These are phyloP conservation scores for Drosophila austrosaltans DNA, from an alignment of 2,888 invertebrate genomes.

Conservation along the genomic window DNA sequence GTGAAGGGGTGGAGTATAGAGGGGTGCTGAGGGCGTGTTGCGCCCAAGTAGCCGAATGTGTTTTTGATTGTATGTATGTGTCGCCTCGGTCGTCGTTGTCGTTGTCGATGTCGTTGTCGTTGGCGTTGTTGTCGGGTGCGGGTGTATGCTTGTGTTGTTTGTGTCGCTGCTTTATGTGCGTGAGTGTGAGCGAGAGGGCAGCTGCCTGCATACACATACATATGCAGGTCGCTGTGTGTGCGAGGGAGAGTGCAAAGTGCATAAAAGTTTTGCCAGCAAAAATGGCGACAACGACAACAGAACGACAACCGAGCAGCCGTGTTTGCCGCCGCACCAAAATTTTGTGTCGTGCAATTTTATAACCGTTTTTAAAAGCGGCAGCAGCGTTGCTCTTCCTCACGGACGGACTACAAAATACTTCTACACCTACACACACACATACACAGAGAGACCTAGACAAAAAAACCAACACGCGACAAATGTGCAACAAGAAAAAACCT, in stretches of 20 bases:
- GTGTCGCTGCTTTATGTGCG: constrained; percentile 20
- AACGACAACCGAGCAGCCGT: constrained; percentile 39
- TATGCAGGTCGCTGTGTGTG: constrained; percentile 28
- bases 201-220: constrained; percentile 26
- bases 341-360: constrained; percentile 71
- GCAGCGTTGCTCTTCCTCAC: constrained; percentile 56
- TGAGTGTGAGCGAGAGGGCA: constrained; percentile 40
- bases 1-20: too few species aligned
- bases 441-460: not conserved
- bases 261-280: constrained; percentile 70
- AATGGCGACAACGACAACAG: constrained; percentile 66
- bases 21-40: constrained; percentile 52
- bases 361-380: constrained; percentile 71
- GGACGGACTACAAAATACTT: constrained; percentile 29
- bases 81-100: constrained; percentile 26
- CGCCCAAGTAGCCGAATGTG: constrained; percentile 70
- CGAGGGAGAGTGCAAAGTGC: constrained; percentile 72
- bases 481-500: not conserved
- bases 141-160: constrained; percentile 41
- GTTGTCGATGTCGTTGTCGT: constrained; percentile 37
- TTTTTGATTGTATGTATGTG: constrained; percentile 72
- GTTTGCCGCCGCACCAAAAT: constrained; percentile 46
- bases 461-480: constrained; percentile 4
- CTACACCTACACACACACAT: not conserved
- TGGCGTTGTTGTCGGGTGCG: constrained; percentile 34